Evolutionary conservation across 92 coral and sea anemone genomes (phyloP).

Genomic region (Paramuricea clavata): DNA sequence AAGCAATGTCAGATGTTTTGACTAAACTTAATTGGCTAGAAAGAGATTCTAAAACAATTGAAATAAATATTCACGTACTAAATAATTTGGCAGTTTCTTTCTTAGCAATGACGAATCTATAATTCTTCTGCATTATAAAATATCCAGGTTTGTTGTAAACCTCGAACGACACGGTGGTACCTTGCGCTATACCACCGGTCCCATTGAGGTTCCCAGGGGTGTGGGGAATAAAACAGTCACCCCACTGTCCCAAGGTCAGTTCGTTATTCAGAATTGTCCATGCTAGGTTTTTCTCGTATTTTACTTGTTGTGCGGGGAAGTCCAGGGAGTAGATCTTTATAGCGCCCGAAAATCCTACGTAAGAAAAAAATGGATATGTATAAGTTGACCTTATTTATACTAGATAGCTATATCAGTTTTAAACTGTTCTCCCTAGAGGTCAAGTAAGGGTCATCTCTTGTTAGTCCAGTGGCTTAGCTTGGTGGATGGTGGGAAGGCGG

Average conservation of each 20-base stretch:
- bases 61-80: conserved; percentile 49
- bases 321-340: conserved; percentile 39
- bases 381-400: no score
- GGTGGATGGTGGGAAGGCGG: no score
- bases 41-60: no score
- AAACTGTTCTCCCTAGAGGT: no score
- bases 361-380: neutral
- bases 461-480: no score
- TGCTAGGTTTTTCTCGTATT: conserved; percentile 20
- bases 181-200: neutral
- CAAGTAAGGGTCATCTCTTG: no score
- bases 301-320: conserved; percentile 25
- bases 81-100: conserved; percentile 58
- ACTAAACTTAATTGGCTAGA: no score
- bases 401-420: no score
- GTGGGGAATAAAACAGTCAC: conserved; percentile 45
- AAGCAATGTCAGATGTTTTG: no score
- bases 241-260: conserved; percentile 31
- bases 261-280: conserved; percentile 23
- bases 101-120: conserved; percentile 61
- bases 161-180: conserved; percentile 64
- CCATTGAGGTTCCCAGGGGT: conserved; percentile 41
- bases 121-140: conserved; percentile 73
- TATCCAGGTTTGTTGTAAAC: conserved; percentile 75
- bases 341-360: conserved; percentile 4